Base-by-base conservation (phyloP, 2,113 vertebrate species). In the Anarrhichthys ocellatus region DNA sequence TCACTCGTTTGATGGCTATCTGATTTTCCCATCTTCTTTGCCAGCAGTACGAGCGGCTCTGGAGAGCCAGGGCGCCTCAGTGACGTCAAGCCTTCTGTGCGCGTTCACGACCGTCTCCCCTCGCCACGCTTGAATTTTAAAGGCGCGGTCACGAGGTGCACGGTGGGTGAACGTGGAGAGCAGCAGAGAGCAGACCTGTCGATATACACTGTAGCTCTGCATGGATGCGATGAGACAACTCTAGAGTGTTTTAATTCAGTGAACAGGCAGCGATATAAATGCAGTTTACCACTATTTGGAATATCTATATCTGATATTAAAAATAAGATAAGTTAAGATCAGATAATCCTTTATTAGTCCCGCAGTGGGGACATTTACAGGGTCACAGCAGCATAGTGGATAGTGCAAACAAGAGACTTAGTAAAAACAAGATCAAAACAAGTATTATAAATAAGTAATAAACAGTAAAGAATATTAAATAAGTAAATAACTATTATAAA, bases 61-160 rank as follows among this genome's bases (percentile, higher is more conserved):
- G 83, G 83, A 90, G 92, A 93, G 94, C 93, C 92, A 92, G 92
- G 94, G 93, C 94, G 93, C 94, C 90, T 91, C 92, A 82, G 91
- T 96, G 95, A 96, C 95, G 95, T 96, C 94, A 96, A 90, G 92
- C 77, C 89, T 88, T 87, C 77, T 69, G 58, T 66, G 94, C 94
- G 93, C 94, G 95, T 81, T 86, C 94, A 85, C 91, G 90, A 72
- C 46, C 50, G 65, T 64, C 90, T 68, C 76, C 76, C 61, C 77
- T 88, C 92, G 92, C 93, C 94, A 94, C 92, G 92, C 93, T 92
- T 84, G 80, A 86, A 81, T 92, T 92, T 92, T 85, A 73, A 80
- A 81, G 10, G 90, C 92, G 76, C 88, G 88, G 24, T 59, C 92
- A 84, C 90, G 93, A 92, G 63, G 17, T 48, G 10, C 0, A 17